Evolutionary conservation across 2,888 invertebrate genomes (phyloP).

Genomic region (Coremacera marginata): DNA sequence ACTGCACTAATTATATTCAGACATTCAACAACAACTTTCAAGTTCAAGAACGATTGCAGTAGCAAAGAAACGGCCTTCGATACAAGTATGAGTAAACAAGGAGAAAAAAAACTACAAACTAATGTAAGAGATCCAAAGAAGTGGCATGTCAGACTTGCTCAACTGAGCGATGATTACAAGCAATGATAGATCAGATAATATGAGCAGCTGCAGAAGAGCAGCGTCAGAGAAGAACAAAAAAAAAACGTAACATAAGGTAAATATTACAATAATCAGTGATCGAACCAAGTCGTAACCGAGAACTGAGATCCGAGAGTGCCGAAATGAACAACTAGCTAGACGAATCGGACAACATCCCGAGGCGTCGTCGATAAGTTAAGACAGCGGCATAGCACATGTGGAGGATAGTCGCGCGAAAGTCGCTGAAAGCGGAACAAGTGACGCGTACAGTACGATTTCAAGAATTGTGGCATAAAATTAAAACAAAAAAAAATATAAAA

Average conservation of each 20-base stretch:
- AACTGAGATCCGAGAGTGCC: background rate
- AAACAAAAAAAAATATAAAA: background rate
- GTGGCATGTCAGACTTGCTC: background rate
- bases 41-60: constrained; percentile 23
- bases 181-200: background rate
- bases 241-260: background rate
- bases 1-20: no score
- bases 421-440: constrained; percentile 28
- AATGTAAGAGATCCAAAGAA: background rate
- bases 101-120: background rate
- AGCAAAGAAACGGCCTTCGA: constrained; percentile 15
- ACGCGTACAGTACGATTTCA: background rate
- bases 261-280: no score
- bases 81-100: background rate
- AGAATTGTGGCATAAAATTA: background rate
- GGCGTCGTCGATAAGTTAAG: background rate
- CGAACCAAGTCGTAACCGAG: background rate
- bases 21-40: background rate
- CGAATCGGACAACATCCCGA: background rate
- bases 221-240: background rate
- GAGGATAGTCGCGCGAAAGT: constrained; percentile 29
- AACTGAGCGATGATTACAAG: background rate
- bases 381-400: background rate
- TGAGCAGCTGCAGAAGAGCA: background rate
- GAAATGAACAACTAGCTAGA: no score